Percentiles rank a stretch among this genome's conserved stretches.
Conservation (phyloP, 2,888 invertebrate genomes). For the Anticlea derivata region DNA sequence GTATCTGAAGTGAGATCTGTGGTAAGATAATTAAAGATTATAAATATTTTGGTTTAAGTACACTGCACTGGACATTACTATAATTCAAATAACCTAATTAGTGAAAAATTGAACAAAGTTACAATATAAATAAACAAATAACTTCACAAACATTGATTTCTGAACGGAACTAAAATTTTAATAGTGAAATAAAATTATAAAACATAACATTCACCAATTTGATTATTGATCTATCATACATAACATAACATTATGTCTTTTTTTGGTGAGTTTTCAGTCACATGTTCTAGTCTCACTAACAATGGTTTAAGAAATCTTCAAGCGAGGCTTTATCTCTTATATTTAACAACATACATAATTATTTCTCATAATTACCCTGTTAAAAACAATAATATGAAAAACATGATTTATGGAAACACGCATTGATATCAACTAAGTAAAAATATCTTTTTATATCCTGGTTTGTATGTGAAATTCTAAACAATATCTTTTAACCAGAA, state of each 20-base stretch:
- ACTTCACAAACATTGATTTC: slow-evolving; percentile 13
- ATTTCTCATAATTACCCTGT: slow-evolving; percentile 30
- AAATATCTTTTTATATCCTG: too few species aligned
- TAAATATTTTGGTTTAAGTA: slow-evolving; percentile 1
- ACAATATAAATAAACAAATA: slow-evolving; percentile 20
- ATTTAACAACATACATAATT: slow-evolving; percentile 24
- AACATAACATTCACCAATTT: slow-evolving; percentile 24
- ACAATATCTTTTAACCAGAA: too few species aligned
- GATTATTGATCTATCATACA: slow-evolving; percentile 20
- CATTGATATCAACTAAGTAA: neutral
- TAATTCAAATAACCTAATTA: slow-evolving; percentile 17
- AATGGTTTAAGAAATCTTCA: slow-evolving; percentile 37
- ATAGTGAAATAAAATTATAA: slow-evolving; percentile 15
- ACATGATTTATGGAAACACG: slow-evolving; percentile 1
- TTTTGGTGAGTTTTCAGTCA: slow-evolving; percentile 33
- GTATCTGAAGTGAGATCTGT: neutral
- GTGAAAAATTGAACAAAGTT: slow-evolving; percentile 19
- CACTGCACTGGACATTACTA: slow-evolving; percentile 3
- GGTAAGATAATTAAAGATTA: neutral
- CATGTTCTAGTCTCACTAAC: slow-evolving; percentile 33
- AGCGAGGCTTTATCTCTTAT: slow-evolving; percentile 29
- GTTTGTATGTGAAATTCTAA: too few species aligned
- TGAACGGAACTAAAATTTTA: slow-evolving; percentile 7
- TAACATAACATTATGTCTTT: slow-evolving; percentile 33
- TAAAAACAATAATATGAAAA: slow-evolving; percentile 20